Base-by-base conservation (phyloP, 2,888 invertebrate species). In the Idaea dimidiata region DNA sequence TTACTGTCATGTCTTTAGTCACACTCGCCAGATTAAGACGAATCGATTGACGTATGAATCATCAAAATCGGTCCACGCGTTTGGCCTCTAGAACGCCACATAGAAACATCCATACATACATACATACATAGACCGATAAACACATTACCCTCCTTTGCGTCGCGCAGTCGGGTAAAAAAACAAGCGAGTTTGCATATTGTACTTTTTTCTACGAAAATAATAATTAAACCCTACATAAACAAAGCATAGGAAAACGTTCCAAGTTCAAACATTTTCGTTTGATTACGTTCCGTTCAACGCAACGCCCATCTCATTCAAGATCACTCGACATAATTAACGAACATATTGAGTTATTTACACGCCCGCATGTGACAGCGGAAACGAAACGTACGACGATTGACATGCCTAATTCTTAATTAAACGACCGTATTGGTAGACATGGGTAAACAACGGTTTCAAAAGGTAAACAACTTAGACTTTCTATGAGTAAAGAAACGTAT, bases 281-380 rank as follows among this genome's bases (percentile, higher is more conserved):
- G 80, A 84, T 81, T 81, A 78, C 83, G 83, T 83, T 81, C 79
- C 81, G 82, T 84, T 83, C 76, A 79, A 80, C 76, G 76, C 76
- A 79, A 80, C 76, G 76, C 66, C 73, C 71, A 66, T 76, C 80
- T 79, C 81, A 82, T 82, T 86, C 86, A 82, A 88, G 86, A 89
- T 89, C 88, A 86, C 87, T 88, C 83, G 78, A 84, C 83, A 81
- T 88, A 89, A 89, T 89, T 89, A 88, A 88, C 82, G 87, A 79
- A 76, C 81, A 81, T 85, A 85, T 83, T 83, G 88, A 87, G 89
- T 88, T 91, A 89, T 90, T 90, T 90, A 90, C 88, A 79, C 83
- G 77, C 89, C 89, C 90, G 89, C 89, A 91, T 91, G 79, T 82
- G 86, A 82, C 80, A 64, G 65, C 70, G 83, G 83, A 80, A 82